A percentile compares a stretch with the other conserved stretches of the same genome.
These are phyloP conservation scores for Neelides sp. DNA, from an alignment of 1,140 invertebrate genomes.

Conservation along the genomic window DNA sequence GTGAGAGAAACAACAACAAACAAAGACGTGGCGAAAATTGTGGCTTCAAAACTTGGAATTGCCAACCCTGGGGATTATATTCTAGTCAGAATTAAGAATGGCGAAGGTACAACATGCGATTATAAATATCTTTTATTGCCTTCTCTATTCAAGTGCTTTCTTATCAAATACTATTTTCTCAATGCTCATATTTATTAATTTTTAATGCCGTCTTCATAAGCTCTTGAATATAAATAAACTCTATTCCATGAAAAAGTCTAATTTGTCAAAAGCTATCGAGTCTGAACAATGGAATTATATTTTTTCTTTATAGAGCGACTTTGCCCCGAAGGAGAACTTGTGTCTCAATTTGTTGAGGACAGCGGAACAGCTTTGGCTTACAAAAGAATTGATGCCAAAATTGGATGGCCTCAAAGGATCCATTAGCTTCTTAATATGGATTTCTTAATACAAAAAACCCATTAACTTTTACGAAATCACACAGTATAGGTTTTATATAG, in stretches of 20 bases:
- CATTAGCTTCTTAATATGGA: not conserved
- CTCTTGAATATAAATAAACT: no score
- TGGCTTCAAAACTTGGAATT: slow-evolving; percentile 58
- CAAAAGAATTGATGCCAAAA: slow-evolving; percentile 88
- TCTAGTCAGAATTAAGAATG: slow-evolving; percentile 77
- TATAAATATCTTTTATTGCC: slow-evolving; percentile 4
- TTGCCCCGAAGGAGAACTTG: slow-evolving; percentile 65
- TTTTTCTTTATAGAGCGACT: slow-evolving; percentile 63
- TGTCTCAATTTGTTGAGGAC: slow-evolving; percentile 56
- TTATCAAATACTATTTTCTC: not conserved
- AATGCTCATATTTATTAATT: no score
- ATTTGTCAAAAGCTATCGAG: not conserved
- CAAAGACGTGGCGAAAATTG: slow-evolving; percentile 29
- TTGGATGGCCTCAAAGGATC: slow-evolving; percentile 65
- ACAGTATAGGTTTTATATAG: no score
- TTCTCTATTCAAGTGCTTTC: not conserved
- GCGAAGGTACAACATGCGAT: slow-evolving; percentile 74
- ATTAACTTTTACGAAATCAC: not conserved
- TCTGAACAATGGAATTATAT: slow-evolving; percentile 4
- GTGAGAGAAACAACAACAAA: slow-evolving; percentile 27
- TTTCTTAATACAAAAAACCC: not conserved
- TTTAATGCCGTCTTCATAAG: no score
- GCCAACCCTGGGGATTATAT: slow-evolving; percentile 94
- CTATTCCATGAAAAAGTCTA: not conserved
- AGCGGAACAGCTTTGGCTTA: slow-evolving; percentile 69